Evolutionary conservation across 2,797 vertebrate species (phyloP).

Genomic region (Microchirus variegatus): DNA sequence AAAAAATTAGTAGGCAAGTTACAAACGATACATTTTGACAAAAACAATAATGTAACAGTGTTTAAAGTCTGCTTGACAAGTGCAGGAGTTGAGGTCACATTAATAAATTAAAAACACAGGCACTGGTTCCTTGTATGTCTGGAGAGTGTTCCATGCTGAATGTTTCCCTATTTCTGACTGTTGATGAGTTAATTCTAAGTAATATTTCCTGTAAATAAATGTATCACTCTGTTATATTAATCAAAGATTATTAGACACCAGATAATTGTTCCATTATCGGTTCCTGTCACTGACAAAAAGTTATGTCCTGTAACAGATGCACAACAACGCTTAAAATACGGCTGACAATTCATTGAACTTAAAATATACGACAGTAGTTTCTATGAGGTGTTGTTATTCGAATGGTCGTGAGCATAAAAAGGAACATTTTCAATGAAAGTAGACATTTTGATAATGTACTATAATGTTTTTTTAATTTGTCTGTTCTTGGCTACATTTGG

Average conservation of each 20-base stretch:
- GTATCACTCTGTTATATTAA: neutral
- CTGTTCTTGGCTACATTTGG: too few species aligned
- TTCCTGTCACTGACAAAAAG: conserved; percentile 19
- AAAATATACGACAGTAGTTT: neutral
- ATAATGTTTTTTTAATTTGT: too few species aligned
- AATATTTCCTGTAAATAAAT: conserved; percentile 1
- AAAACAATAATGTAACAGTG: too few species aligned
- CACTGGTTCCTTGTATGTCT: too few species aligned
- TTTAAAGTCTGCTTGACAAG: too few species aligned
- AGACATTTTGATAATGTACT: neutral
- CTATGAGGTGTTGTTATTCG: neutral
- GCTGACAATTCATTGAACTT: neutral
- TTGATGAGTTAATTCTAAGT: neutral
- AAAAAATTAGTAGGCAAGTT: too few species aligned
- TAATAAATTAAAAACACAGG: too few species aligned
- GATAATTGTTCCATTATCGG: conserved; percentile 16
- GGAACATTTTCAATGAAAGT: too few species aligned
- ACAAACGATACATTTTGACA: too few species aligned
- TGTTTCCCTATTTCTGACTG: too few species aligned
- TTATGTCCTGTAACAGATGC: neutral
- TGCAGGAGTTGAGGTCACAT: too few species aligned
- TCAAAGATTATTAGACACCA: neutral
- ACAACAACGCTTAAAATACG: neutral
- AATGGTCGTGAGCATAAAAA: neutral
- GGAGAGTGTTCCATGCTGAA: too few species aligned